These are phyloP conservation scores for Magallana ariakensis DNA, from an alignment of 1,140 invertebrate species.

Conservation along the genomic window DNA sequence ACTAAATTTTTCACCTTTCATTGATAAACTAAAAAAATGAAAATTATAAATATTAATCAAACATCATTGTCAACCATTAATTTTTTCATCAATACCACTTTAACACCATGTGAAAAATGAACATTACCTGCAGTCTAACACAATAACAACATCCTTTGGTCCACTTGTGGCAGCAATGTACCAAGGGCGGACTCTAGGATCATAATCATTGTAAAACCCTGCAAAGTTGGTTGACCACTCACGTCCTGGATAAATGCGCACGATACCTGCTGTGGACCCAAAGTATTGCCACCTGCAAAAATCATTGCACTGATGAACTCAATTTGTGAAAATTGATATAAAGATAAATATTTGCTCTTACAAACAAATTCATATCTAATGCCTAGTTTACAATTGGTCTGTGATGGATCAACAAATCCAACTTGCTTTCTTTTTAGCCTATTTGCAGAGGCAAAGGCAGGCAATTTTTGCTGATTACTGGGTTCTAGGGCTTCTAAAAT, in stretches of 20 bases:
- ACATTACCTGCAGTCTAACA: constrained; percentile 79
- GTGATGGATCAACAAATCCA: too few relatives aligned
- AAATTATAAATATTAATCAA: background rate
- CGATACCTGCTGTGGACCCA: constrained; percentile 79
- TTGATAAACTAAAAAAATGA: constrained; percentile 74
- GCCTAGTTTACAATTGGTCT: too few relatives aligned
- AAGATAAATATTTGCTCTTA: background rate
- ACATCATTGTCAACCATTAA: background rate
- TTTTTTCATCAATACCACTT: too few relatives aligned
- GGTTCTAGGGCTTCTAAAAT: too few relatives aligned
- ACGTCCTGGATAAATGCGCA: constrained; percentile 79
- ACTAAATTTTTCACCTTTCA: constrained; percentile 79
- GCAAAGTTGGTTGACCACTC: constrained; percentile 81
- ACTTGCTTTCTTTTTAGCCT: too few relatives aligned
- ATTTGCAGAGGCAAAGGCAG: too few relatives aligned
- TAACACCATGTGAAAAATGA: too few relatives aligned
- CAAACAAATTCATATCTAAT: too few relatives aligned
- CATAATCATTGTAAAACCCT: constrained; percentile 81
- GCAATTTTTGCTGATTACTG: too few relatives aligned
- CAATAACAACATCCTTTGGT: constrained; percentile 80
- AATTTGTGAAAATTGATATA: background rate
- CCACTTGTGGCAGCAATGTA: constrained; percentile 81
- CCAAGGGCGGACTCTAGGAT: constrained; percentile 79
- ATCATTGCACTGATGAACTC: background rate
- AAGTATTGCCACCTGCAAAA: constrained; percentile 80